Evolutionary conservation across 2,797 vertebrate genomes (phyloP), one percentile per base, ranked within the genome.

Genomic region (Tragelaphus oryx): DNA sequence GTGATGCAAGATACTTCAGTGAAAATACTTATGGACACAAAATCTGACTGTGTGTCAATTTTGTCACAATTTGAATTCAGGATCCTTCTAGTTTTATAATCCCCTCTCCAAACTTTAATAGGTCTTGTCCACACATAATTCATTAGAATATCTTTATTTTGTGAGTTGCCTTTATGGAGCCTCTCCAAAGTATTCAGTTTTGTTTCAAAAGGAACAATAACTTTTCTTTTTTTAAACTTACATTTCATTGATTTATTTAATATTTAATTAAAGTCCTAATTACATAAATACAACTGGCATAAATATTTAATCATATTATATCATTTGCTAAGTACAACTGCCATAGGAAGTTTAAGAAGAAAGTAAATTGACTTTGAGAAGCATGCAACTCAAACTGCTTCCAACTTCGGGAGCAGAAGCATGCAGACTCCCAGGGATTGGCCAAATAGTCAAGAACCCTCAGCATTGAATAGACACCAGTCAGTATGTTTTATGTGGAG

Each of bases 211-310:
- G 30, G 20, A 86, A 83, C 57, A 95, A 79, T 75, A 86, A 74
- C 28, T 50, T 92, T 55, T 46, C 82, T 48, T 46, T 59, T 74
- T 54, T 71, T 54, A 37, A 76, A 95, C 33, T 89, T 55, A 33
- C 57, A 95, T 83, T 93, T 80, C 37, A 89, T 84, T 95, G 93
- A 91, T 76, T 91, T 83, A 62, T 80, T 62, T 95, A 92, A 93
- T 83, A 59, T 80, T 62, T 95, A 92, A 95, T 95, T 96, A 86
- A 96, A 76, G 52, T 89, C 14, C 33, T 96, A 95, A 96, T 95
- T 94, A 85, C 6, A 4, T 81, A 89, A 89, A 71, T 93, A 87
- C 14, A 68, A 41, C 6, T 30, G 44, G 48, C 57, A 93, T 78
- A 88, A 75, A 80, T 87, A 87, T 84, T 94, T 96, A 93, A 94